A percentile compares a stretch with the other conserved stretches of the same genome.
phyloP scores from a whole-genome alignment of 1,140 invertebrate genomes.

The Drosophila cardini region DNA sequence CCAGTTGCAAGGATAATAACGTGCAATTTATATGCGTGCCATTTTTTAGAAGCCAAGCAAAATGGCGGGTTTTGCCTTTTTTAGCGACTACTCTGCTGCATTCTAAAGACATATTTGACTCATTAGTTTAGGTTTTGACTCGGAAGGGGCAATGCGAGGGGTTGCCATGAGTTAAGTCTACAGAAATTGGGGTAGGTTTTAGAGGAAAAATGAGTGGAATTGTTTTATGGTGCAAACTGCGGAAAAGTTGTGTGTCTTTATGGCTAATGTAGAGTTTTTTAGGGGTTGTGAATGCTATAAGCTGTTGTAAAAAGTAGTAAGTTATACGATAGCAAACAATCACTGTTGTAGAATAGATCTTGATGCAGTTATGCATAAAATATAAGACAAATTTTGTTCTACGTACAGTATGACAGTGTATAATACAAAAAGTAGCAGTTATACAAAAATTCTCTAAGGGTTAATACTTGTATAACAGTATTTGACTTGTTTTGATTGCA shows the following conservation, averaged over 20 bases:
- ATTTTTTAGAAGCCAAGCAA: constrained; percentile 41
- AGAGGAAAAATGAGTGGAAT: constrained; percentile 6
- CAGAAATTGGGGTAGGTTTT: constrained; percentile 17
- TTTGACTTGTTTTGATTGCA: too few species aligned
- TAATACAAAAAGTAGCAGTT: too few species aligned
- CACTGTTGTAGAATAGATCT: too few species aligned
- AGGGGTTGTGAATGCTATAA: neutral
- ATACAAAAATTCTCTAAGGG: too few species aligned
- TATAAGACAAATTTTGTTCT: too few species aligned
- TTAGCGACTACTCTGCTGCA: constrained; percentile 13
- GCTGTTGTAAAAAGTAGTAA: too few species aligned
- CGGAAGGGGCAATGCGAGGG: neutral
- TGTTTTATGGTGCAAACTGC: neutral
- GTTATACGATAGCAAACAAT: too few species aligned
- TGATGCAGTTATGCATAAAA: too few species aligned
- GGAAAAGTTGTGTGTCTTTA: neutral
- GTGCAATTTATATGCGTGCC: constrained; percentile 73
- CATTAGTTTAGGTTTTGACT: constrained; percentile 25
- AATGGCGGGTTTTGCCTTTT: constrained; percentile 14
- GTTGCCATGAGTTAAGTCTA: neutral
- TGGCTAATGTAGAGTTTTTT: neutral
- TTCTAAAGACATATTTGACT: constrained; percentile 31
- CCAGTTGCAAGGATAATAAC: constrained; percentile 67
- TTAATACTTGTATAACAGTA: too few species aligned
- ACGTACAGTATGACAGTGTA: too few species aligned